Evolutionary conservation across 2,797 vertebrate genomes (phyloP).

Genomic region (Intellagama lesueurii): DNA sequence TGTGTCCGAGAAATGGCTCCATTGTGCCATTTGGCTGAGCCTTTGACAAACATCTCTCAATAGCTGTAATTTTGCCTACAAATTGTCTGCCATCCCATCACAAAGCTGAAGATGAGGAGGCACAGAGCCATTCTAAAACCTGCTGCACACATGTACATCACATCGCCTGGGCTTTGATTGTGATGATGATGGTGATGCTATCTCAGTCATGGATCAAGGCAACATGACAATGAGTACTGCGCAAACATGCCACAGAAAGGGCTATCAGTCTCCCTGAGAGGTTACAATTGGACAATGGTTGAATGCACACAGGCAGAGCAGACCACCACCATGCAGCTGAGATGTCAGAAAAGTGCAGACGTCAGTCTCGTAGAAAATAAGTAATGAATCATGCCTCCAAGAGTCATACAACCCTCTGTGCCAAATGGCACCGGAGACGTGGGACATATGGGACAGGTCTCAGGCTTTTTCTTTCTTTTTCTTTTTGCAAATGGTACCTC

Average conservation of each 20-base stretch:
- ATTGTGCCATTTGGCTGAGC: constrained; percentile 49
- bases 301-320: not conserved
- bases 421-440: not conserved
- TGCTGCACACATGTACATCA: constrained; percentile 30
- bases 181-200: not conserved
- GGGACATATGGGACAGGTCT: not conserved
- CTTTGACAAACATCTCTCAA: constrained; percentile 46
- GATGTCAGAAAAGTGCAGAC: not conserved
- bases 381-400: not conserved
- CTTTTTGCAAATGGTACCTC: not conserved
- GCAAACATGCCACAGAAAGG: constrained; percentile 3
- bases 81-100: constrained; percentile 23
- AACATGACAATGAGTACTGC: constrained; percentile 15
- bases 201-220: constrained; percentile 29
- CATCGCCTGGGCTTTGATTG: constrained; percentile 17
- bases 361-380: not conserved
- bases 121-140: constrained; percentile 23
- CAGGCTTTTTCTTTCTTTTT: not conserved
- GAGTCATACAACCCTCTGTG: no score
- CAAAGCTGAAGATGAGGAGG: constrained; percentile 43
- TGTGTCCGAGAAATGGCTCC: not conserved
- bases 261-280: not conserved
- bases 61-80: not conserved
- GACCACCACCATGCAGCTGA: not conserved
- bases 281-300: constrained; percentile 19